These are phyloP conservation scores for Lycodopsis pacificus DNA, from an alignment of 2,797 vertebrate genomes.

Conservation along the genomic window DNA sequence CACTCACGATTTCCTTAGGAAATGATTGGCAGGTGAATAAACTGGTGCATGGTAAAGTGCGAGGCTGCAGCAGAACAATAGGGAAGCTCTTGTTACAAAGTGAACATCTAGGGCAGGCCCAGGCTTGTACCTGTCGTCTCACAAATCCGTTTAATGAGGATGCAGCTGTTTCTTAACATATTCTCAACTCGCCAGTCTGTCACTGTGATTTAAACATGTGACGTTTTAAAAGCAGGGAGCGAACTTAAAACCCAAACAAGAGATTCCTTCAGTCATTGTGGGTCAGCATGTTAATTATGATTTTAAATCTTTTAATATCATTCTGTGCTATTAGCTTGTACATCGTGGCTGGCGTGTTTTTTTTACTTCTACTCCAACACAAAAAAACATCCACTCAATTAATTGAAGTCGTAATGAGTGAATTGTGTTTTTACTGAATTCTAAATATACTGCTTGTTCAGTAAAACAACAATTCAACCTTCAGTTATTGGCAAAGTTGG, in stretches of 20 bases:
- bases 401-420: not conserved
- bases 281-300: not conserved
- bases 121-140: slow-evolving; percentile 71
- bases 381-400: not conserved
- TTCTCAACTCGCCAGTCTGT: slow-evolving; percentile 27
- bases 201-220: slow-evolving; percentile 40
- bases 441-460: not conserved
- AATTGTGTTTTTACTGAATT: not conserved
- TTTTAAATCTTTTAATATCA: not conserved
- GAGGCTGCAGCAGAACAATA: slow-evolving; percentile 58
- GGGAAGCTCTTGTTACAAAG: slow-evolving; percentile 68
- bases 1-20: slow-evolving; percentile 15
- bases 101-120: slow-evolving; percentile 68
- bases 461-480: not conserved
- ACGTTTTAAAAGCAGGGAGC: slow-evolving; percentile 25
- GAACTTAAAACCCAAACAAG: slow-evolving; percentile 22
- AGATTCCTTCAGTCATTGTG: not conserved
- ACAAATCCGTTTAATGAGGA: slow-evolving; percentile 54
- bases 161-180: slow-evolving; percentile 46
- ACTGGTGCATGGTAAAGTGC: slow-evolving; percentile 41
- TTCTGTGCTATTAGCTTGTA: not conserved
- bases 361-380: not conserved
- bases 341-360: not conserved
- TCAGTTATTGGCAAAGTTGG: not conserved
- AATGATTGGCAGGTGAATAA: slow-evolving; percentile 53